Evolutionary conservation across 2,113 vertebrate genomes (phyloP).

Genomic region (Silurus glanis): DNA sequence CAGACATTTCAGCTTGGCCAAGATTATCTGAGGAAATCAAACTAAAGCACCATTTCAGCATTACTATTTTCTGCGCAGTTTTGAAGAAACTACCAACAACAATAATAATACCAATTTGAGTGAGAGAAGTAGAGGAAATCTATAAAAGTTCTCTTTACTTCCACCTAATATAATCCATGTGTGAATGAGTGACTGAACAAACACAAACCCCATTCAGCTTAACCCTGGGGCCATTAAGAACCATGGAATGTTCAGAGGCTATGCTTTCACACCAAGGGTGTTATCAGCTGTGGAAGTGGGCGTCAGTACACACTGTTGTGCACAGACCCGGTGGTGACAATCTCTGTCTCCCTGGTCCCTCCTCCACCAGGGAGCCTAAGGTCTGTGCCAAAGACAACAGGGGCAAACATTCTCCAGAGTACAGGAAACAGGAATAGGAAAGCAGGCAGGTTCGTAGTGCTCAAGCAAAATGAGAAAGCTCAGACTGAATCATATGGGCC

Average conservation of each 20-base stretch:
- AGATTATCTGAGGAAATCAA: neutral
- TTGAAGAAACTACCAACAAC: neutral
- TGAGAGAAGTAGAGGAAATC: slow-evolving; percentile 60
- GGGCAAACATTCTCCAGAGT: slow-evolving; percentile 42
- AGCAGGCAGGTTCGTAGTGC: slow-evolving; percentile 53
- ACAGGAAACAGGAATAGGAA: slow-evolving; percentile 64
- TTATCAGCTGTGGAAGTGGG: slow-evolving; percentile 71
- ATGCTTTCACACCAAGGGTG: slow-evolving; percentile 58
- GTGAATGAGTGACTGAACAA: slow-evolving; percentile 51
- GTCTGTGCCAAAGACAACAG: slow-evolving; percentile 64
- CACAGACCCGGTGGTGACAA: slow-evolving; percentile 35
- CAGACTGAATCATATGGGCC: slow-evolving; percentile 18
- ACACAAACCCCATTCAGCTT: slow-evolving; percentile 63
- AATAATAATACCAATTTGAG: neutral
- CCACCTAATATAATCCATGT: slow-evolving; percentile 47
- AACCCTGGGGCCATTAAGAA: slow-evolving; percentile 58
- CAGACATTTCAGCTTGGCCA: neutral
- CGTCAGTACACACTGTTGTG: slow-evolving; percentile 65
- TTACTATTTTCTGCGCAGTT: neutral
- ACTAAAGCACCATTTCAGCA: neutral
- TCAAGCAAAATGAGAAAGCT: slow-evolving; percentile 37
- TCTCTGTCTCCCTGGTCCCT: neutral
- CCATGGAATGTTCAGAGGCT: slow-evolving; percentile 63
- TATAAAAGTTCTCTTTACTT: slow-evolving; percentile 50
- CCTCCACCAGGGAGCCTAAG: slow-evolving; percentile 36